phyloP scores from a whole-genome alignment of 1,140 invertebrate species.

The Drosophila ercepeae region DNA sequence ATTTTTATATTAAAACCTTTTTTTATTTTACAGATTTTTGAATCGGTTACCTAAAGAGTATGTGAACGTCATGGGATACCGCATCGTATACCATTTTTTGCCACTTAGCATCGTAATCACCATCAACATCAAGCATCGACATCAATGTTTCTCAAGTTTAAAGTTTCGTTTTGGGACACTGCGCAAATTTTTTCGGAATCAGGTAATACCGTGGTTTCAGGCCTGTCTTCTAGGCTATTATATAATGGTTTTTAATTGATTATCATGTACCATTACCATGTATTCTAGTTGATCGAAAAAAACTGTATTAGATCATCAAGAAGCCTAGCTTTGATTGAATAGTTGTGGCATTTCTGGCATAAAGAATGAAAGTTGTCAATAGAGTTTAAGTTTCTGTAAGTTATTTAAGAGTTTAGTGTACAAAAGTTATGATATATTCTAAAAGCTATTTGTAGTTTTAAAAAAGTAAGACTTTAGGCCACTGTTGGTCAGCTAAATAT shows the following conservation, averaged over 20 bases:
- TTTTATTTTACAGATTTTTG: not conserved
- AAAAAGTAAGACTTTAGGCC: not conserved
- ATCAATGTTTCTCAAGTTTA: conserved; percentile 28
- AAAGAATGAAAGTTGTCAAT: too few relatives aligned
- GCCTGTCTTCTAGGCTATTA: not conserved
- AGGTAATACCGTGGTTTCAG: conserved; percentile 13
- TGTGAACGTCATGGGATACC: not conserved
- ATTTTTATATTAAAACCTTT: not conserved
- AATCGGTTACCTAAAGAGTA: conserved; percentile 1
- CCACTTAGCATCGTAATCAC: conserved; percentile 32
- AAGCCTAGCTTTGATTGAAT: too few relatives aligned
- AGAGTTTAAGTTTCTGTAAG: too few relatives aligned
- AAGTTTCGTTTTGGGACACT: conserved; percentile 36
- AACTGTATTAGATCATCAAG: not conserved
- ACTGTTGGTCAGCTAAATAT: conserved; percentile 14
- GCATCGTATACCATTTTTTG: not conserved
- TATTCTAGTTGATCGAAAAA: too few relatives aligned
- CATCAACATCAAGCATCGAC: conserved; percentile 34
- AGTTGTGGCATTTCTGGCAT: too few relatives aligned
- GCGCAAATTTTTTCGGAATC: conserved; percentile 26
- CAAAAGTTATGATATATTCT: too few relatives aligned
- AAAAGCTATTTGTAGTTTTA: too few relatives aligned
- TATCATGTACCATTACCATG: not conserved
- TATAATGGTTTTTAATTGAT: conserved; percentile 6
- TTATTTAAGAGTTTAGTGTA: too few relatives aligned